phyloP scores from a whole-genome alignment of 2,113 vertebrate species.

The Cynocephalus volans region DNA sequence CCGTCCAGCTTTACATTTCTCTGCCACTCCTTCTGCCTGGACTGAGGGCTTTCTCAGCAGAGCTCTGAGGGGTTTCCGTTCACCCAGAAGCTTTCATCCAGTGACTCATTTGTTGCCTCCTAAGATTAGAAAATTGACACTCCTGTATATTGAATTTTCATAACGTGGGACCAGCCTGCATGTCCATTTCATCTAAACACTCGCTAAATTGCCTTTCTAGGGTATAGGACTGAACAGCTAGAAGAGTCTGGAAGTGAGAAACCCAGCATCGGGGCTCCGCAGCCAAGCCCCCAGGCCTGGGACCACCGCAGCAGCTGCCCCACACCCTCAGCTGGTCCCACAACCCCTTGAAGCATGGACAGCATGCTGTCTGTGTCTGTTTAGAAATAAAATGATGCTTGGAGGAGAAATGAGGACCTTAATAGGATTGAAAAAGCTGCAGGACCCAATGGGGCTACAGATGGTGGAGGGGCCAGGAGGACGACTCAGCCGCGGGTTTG shows the following conservation, averaged over 20 bases:
- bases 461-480: constrained; percentile 89
- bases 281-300: not conserved
- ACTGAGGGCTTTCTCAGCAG: not conserved
- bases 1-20: not conserved
- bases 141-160: constrained; percentile 17
- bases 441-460: constrained; percentile 90
- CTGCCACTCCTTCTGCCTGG: not conserved
- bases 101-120: not conserved
- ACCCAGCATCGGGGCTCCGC: not conserved
- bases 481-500: constrained; percentile 88
- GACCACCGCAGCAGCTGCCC: not conserved
- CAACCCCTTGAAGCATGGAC: not conserved
- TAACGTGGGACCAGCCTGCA: not conserved
- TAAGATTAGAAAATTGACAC: not conserved
- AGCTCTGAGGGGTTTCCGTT: not conserved
- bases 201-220: not conserved
- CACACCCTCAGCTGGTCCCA: not conserved
- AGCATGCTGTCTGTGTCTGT: constrained; percentile 86
- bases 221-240: not conserved
- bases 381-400: constrained; percentile 91
- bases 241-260: not conserved
- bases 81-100: not conserved
- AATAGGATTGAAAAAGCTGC: constrained; percentile 92
- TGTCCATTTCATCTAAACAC: not conserved
- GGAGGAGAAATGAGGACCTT: constrained; percentile 89